phyloP scores from a whole-genome alignment of 2,888 invertebrate species.

The Creontiades dilutus region DNA sequence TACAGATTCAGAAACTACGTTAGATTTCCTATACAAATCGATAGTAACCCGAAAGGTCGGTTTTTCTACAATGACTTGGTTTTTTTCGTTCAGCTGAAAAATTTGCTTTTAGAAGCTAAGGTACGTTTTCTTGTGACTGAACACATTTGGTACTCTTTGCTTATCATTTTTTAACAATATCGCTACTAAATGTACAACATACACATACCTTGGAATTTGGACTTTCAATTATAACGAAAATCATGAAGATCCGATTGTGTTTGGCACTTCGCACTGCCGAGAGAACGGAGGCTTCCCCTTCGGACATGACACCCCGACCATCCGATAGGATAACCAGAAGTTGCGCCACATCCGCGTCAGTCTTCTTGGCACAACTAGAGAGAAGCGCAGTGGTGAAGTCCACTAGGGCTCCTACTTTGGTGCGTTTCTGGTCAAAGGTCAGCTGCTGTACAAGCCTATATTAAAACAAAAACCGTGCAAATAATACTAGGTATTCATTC shows the following conservation, averaged over 20 bases:
- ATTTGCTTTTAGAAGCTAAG: too few species aligned
- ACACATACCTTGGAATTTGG: slow-evolving; percentile 89
- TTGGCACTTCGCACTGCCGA: slow-evolving; percentile 90
- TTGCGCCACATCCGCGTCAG: slow-evolving; percentile 82
- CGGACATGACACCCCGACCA: slow-evolving; percentile 94
- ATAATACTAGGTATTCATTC: too few species aligned
- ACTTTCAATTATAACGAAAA: slow-evolving; percentile 97
- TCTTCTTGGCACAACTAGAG: slow-evolving; percentile 75
- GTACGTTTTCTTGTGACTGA: too few species aligned
- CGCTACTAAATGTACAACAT: too few species aligned
- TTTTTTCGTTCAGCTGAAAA: too few species aligned
- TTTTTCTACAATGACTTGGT: too few species aligned
- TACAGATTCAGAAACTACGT: too few species aligned
- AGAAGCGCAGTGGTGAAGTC: slow-evolving; percentile 88
- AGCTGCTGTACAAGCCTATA: slow-evolving; percentile 85
- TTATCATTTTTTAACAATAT: too few species aligned
- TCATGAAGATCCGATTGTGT: slow-evolving; percentile 91
- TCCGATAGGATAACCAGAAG: slow-evolving; percentile 96
- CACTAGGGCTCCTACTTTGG: slow-evolving; percentile 90
- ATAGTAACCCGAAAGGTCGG: too few species aligned
- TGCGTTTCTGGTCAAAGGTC: slow-evolving; percentile 93
- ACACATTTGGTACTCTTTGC: too few species aligned
- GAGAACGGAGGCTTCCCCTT: slow-evolving; percentile 88
- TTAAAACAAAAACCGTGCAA: neutral
- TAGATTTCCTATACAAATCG: too few species aligned